A percentile compares a stretch with the other conserved stretches of the same genome.
phyloP scores from a whole-genome alignment of 2,888 invertebrate genomes.

The Heterodera filipjevi region DNA sequence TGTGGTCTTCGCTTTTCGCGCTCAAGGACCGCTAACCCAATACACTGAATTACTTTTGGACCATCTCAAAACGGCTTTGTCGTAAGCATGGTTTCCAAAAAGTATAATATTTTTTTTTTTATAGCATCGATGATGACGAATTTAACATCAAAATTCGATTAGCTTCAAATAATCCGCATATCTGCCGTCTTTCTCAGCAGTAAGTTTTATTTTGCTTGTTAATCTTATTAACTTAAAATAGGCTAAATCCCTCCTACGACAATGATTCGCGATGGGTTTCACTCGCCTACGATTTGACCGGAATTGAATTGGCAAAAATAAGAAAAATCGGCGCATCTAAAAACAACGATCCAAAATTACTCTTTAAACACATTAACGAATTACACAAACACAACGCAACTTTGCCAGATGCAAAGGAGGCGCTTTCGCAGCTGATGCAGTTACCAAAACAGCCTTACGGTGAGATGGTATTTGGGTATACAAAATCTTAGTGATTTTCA shows the following conservation, averaged over 20 bases:
- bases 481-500: too few species aligned
- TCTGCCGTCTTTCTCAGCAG: slow-evolving; percentile 40
- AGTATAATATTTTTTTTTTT: slow-evolving; percentile 14
- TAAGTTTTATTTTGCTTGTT: slow-evolving; percentile 30
- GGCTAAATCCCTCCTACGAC: slow-evolving; percentile 47
- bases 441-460: slow-evolving; percentile 38
- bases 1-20: slow-evolving; percentile 43
- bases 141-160: slow-evolving; percentile 32
- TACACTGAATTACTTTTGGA: slow-evolving; percentile 47
- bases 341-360: background rate
- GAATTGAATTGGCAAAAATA: slow-evolving; percentile 33
- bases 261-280: slow-evolving; percentile 37
- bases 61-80: slow-evolving; percentile 42
- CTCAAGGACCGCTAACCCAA: slow-evolving; percentile 44
- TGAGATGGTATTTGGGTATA: too few species aligned
- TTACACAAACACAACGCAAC: slow-evolving; percentile 36
- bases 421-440: slow-evolving; percentile 35
- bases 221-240: slow-evolving; percentile 28
- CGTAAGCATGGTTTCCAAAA: slow-evolving; percentile 41
- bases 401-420: slow-evolving; percentile 37
- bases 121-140: slow-evolving; percentile 44
- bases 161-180: slow-evolving; percentile 38
- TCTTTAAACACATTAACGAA: slow-evolving; percentile 25
- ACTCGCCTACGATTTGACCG: slow-evolving; percentile 21
- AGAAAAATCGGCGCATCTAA: slow-evolving; percentile 11